These are phyloP conservation scores for Hemibagrus guttatus DNA, from an alignment of 2,797 vertebrate genomes.

Conservation along the genomic window DNA sequence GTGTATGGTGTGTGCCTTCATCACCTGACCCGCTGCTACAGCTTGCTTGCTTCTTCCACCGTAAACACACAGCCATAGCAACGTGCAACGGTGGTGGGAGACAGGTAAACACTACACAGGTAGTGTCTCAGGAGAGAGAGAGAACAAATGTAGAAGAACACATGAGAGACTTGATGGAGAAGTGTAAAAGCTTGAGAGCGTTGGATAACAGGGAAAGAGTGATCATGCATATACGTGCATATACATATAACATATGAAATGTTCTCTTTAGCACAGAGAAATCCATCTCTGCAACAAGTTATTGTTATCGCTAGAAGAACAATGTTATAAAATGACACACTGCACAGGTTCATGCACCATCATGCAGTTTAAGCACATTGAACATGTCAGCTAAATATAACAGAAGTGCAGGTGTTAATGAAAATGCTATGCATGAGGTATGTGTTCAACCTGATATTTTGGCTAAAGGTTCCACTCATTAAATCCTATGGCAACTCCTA, in stretches of 20 bases:
- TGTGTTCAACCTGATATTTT: constrained; percentile 23
- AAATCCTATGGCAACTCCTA: neutral
- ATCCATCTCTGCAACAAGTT: fast-evolving
- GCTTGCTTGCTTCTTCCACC: constrained; percentile 26
- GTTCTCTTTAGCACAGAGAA: neutral
- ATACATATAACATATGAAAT: neutral
- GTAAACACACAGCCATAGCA: constrained; percentile 64
- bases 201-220: constrained; percentile 13
- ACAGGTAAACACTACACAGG: constrained; percentile 53
- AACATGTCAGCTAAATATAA: neutral
- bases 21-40: constrained; percentile 60
- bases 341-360: neutral
- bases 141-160: constrained; percentile 1
- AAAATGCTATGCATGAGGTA: constrained; percentile 19
- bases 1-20: constrained; percentile 45
- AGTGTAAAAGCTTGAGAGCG: constrained; percentile 22
- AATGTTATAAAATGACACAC: neutral
- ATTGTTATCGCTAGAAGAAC: neutral
- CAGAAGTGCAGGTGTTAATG: constrained; percentile 21
- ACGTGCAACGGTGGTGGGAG: constrained; percentile 52
- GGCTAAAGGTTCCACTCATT: constrained; percentile 15
- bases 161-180: constrained; percentile 11
- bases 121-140: constrained; percentile 45
- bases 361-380: neutral
- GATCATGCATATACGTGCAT: neutral